Evolutionary conservation across 1,140 invertebrate species (phyloP), one percentile per base, ranked within the genome.

Genomic region (Spodoptera frugiperda): DNA sequence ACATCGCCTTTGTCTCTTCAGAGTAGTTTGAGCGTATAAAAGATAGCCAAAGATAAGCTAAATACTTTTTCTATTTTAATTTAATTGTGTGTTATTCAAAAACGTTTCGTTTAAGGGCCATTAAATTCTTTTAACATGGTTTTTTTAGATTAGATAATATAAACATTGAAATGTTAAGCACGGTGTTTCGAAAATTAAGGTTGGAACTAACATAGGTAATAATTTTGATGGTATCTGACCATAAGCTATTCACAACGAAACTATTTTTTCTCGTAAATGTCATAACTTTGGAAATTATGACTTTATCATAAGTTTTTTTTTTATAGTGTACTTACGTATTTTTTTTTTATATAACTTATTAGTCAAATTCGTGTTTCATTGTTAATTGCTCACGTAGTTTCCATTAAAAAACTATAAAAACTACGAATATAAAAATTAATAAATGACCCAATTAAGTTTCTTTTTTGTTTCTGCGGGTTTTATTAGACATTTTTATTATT

Each of bases 1-100:
- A 67, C 14, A 48, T 49, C 4, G 4, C 15, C 44, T 48, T 67
- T 49, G 39, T 67, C 46, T 67, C 14, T 49, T 19, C 15, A 2
- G 3, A 21, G 46, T 46, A 21, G 39, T 48, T 17, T 15, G 33
- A 14, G 39, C 15, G 44, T 46, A 21, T 5, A 4, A 67, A 21
- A 67, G 17, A 49, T 25, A 25, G 1, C 17, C 44, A 67, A 11
- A 49, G 44, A 67, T 67, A 67, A 49, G 9, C 63, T 19, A 30
- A 46, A 49, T 11, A 25, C 12, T 9, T 21, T 49, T 44, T 5
- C n/a, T n/a, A 63, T 46, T 67, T 46, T 49, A 46, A 67, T 67
- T 63, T 63, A 63, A 63, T 63, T 63, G 59, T 63, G 33, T 21
- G 44, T 67, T 67, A 67, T 67, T 65, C 61, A 65, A 65, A 65